Conservation (phyloP, 1,140 invertebrate genomes). For the Caerostris darwini region DNA sequence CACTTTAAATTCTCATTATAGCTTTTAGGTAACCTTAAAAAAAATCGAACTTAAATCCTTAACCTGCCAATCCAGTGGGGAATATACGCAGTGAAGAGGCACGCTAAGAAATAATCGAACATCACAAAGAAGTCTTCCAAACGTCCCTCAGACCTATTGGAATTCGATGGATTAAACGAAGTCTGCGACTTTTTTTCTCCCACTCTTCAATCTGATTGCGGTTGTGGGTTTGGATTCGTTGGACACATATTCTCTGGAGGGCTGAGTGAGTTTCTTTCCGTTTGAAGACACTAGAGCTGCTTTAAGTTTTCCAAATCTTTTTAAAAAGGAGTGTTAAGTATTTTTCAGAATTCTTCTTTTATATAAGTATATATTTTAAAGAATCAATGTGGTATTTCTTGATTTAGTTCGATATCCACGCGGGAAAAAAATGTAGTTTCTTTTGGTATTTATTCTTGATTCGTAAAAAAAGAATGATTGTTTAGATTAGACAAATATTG, state of each 20-base stretch:
- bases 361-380: too few relatives aligned
- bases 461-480: too few relatives aligned
- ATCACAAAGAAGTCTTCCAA: not conserved
- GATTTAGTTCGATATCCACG: too few relatives aligned
- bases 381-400: too few relatives aligned
- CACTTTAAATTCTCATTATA: too few relatives aligned
- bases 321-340: too few relatives aligned
- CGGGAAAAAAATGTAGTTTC: too few relatives aligned
- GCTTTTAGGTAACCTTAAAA: too few relatives aligned
- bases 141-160: not conserved
- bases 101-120: not conserved
- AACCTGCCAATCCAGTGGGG: not conserved
- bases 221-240: not conserved
- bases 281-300: not conserved
- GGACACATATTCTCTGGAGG: not conserved
- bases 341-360: too few relatives aligned
- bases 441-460: too few relatives aligned
- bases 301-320: too few relatives aligned
- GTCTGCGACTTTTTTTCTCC: not conserved
- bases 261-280: not conserved
- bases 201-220: not conserved
- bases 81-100: not conserved
- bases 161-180: not conserved
- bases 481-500: too few relatives aligned
- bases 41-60: not conserved